Base-by-base conservation (phyloP, 2,797 vertebrate species). In the Sebastes oblongus region DNA sequence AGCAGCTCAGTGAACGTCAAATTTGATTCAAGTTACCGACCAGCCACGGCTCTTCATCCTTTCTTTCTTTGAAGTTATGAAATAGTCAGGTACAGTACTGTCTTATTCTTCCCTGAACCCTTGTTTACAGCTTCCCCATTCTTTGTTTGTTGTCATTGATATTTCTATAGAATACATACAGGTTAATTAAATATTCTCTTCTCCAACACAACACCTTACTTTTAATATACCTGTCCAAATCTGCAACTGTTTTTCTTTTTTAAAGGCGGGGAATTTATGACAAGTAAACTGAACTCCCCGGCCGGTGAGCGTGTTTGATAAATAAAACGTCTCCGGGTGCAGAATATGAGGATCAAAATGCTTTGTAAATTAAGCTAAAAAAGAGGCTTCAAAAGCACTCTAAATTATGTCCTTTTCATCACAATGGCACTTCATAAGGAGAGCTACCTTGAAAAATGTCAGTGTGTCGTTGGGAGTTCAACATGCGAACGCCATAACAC, bases 141-240 rank as follows among this genome's bases (percentile, higher is more conserved):
- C 22, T 73, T 72, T 74, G 65, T 54, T 69, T 65, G 6, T 18
- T 30, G 22, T 60, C 27, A 50, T 4, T 65, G 30, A 29, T 55
- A 46, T 79, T 69, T 72, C 67, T 67, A 62, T 34, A 29, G n/a
- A 67, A 70, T 6, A 22, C 6, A 13, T 4, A 30, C 6, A 13
- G n/a, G 27, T 77, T 80, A 14, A 83, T 80, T 72, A 65, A 14
- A 72, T 64, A 20, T 56, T 62, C 30, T 68, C 24, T 32, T 69
- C 22, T 10, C 10, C 32, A 50, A 5, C n/a, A 36, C 32, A 56
- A 10, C 30, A 81, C 14, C 46, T 66, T 36, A 61, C 13, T 58
- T 50, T 27, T n/a, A 65, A 72, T 75, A 62, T 22, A 74, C 66
- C 50, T 64, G 68, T 66, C n/a, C 20, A 59, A 68, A 54, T 34